Base-by-base conservation (phyloP, 2,888 invertebrate genomes). In the Apotomis betuletana region DNA sequence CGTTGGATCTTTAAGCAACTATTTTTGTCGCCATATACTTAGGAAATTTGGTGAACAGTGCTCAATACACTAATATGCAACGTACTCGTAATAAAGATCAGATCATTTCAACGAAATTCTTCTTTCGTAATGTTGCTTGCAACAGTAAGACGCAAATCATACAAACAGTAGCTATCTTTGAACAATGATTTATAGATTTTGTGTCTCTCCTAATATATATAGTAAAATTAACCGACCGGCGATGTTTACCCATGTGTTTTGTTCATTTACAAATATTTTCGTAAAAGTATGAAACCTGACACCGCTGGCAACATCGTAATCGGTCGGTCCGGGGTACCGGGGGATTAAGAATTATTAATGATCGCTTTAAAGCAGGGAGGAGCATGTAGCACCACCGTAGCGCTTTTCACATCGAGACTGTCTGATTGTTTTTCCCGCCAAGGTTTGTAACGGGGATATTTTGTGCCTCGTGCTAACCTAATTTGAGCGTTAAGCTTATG, bases 341-440 rank as follows among this genome's bases (percentile, higher is more conserved):
- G 59, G 65, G 68, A 68, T 69, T 74, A 69, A 51, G 69, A 74
- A 74, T 74, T 74, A 74, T 72, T 74, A 74, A 74, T 74, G 74
- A 72, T 58, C 55, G 72, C 63, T 72, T 61, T 65, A 63, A 52
- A 63, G 59, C 58, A 46, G 57, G 38, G 57, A 62, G 49, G 59
- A 9, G 9, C 51, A 63, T 15, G 58, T 36, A 57, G 57, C 27
- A 9, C 49, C 49, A 49, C 49, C 59, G 57, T 10, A 67, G 52
- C 51, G 12, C 52, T 58, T 67, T 65, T 51, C 38, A 41, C 51
- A 10, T 13, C 12, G 62, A 55, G 13, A 57, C 36, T 49, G 36
- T 12, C 52, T 13, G 54, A 51, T 55, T 61, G 67, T 61, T 61
- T 61, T 51, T 65, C 44, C 55, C 3, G 41, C 6, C 15, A 41